Conservation (phyloP, 2,888 invertebrate genomes). For the Clepsis dumicolana region DNA sequence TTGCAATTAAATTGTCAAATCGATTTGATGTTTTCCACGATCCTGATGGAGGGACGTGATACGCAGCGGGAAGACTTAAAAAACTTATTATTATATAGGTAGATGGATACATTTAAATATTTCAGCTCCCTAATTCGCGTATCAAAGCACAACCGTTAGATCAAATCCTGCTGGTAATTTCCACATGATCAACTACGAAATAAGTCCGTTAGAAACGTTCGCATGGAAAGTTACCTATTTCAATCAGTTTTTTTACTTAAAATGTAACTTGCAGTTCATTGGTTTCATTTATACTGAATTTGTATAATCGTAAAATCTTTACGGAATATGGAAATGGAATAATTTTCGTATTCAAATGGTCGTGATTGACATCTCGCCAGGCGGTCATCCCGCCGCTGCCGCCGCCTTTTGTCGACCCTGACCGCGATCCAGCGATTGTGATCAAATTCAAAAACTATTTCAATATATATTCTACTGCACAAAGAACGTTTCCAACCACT, state of each 20-base stretch:
- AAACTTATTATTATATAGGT: neutral
- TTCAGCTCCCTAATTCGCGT: conserved; percentile 17
- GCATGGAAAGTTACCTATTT: conserved; percentile 54
- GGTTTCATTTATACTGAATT: conserved; percentile 73
- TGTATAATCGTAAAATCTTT: conserved; percentile 77
- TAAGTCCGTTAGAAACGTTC: conserved; percentile 56
- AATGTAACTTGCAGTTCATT: conserved; percentile 73
- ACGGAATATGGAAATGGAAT: conserved; percentile 75
- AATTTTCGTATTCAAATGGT: conserved; percentile 81
- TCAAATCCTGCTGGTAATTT: conserved; percentile 53
- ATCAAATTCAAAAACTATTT: conserved; percentile 75
- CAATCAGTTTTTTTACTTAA: conserved; percentile 66
- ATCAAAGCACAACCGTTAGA: conserved; percentile 69
- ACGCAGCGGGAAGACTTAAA: neutral
- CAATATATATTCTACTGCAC: conserved; percentile 66
- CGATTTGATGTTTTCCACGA: neutral
- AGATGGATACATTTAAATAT: conserved; percentile 27
- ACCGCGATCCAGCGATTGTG: conserved; percentile 76
- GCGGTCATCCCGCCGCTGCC: conserved; percentile 75
- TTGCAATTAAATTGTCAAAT: conserved; percentile 11
- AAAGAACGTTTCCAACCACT: conserved; percentile 60
- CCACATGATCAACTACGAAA: conserved; percentile 67
- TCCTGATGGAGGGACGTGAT: conserved; percentile 9
- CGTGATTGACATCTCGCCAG: conserved; percentile 84
- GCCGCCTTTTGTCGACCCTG: conserved; percentile 72